These are phyloP conservation scores for Lepus europaeus DNA, from an alignment of 2,113 vertebrate species.

Conservation along the genomic window DNA sequence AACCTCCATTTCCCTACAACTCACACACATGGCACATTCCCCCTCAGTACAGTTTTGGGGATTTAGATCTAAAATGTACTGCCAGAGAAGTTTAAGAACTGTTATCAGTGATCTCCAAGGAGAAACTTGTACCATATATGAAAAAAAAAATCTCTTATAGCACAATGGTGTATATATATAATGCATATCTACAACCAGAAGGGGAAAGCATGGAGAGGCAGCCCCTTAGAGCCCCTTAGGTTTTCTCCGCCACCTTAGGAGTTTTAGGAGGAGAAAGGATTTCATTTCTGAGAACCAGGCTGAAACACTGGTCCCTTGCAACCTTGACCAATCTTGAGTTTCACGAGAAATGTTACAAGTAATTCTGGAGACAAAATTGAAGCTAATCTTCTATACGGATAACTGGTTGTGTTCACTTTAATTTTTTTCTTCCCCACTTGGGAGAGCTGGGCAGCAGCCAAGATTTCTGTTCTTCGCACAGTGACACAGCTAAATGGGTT, in stretches of 20 bases:
- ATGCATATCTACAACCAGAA: neutral
- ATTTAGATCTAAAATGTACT: neutral
- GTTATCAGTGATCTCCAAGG: neutral
- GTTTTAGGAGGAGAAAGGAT: neutral
- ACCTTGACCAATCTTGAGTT: neutral
- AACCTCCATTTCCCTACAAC: neutral
- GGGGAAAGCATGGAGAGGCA: neutral
- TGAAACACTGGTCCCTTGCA: neutral
- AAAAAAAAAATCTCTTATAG: neutral
- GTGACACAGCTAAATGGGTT: constrained; percentile 52
- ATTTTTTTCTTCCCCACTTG: neutral
- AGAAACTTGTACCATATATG: neutral
- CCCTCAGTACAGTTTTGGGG: neutral
- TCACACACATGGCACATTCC: too few species aligned
- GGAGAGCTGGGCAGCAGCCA: neutral
- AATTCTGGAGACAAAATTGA: constrained; percentile 44
- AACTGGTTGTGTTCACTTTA: neutral
- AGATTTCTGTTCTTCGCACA: constrained; percentile 21
- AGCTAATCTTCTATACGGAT: constrained; percentile 52
- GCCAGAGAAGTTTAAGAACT: neutral
- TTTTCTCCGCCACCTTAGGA: neutral
- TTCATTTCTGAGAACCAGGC: neutral
- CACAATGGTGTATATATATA: neutral
- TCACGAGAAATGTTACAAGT: neutral
- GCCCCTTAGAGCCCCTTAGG: neutral